Evolutionary conservation across 2,113 vertebrate species (phyloP).

Genomic region (Hemichromis elongatus): DNA sequence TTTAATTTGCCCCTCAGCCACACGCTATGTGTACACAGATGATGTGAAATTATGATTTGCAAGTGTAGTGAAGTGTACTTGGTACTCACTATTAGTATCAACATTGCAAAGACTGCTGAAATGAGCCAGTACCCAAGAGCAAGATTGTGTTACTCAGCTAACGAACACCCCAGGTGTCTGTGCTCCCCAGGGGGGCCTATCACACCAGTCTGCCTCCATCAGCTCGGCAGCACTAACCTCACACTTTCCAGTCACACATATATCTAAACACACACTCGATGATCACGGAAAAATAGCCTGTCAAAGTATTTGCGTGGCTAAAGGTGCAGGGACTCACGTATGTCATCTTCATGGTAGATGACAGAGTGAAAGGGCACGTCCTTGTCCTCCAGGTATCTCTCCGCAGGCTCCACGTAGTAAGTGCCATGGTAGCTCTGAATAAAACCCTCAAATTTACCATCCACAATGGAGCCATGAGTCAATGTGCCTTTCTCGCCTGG

Average conservation of each 20-base stretch:
- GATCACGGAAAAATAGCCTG: not conserved
- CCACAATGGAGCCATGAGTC: constrained; percentile 88
- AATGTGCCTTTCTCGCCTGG: constrained; percentile 92
- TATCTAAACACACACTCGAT: not conserved
- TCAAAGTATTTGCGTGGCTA: not conserved
- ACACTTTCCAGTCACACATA: constrained; percentile 14
- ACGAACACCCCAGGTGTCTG: constrained; percentile 43
- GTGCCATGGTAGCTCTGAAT: constrained; percentile 88
- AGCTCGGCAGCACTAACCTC: constrained; percentile 8
- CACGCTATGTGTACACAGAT: constrained; percentile 39
- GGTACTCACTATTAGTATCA: constrained; percentile 13
- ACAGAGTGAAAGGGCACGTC: constrained; percentile 93
- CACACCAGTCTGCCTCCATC: constrained; percentile 28
- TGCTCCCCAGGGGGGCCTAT: constrained; percentile 20
- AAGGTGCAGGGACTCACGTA: constrained; percentile 80
- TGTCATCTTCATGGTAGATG: constrained; percentile 98
- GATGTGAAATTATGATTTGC: constrained; percentile 34
- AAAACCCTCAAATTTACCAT: constrained; percentile 96
- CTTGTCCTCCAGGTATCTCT: constrained; percentile 88
- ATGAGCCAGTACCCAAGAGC: constrained; percentile 41
- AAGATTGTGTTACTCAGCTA: constrained; percentile 48
- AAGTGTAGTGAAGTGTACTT: constrained; percentile 12
- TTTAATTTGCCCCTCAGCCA: constrained; percentile 46
- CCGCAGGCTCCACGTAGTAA: constrained; percentile 92
- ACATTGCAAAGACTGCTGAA: constrained; percentile 29